Evolutionary conservation across 37 sponge, comb jelly and placozoan species (phyloP).

Genomic region (Beroe ovata): DNA sequence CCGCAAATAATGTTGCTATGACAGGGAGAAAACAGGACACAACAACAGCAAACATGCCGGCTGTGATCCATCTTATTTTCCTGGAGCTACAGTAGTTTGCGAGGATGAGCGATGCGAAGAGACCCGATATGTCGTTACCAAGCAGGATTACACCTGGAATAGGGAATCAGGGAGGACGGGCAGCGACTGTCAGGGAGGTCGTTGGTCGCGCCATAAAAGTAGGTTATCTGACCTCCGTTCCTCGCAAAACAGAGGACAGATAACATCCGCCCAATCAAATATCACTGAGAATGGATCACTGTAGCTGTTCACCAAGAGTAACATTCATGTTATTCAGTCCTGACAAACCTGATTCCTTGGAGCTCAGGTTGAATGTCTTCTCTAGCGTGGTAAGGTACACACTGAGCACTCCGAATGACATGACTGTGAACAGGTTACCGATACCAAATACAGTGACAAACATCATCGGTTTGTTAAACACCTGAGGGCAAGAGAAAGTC

Average conservation of each 20-base stretch:
- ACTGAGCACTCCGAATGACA: constrained; percentile 34
- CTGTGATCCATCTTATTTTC: constrained; percentile 19
- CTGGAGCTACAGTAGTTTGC: constrained; percentile 54
- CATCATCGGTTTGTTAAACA: neutral
- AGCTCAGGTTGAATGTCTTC: constrained; percentile 44
- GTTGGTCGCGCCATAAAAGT: too few relatives aligned
- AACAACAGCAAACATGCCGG: constrained; percentile 22
- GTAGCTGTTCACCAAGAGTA: neutral
- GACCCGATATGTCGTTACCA: constrained; percentile 55
- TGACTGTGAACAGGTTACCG: constrained; percentile 35
- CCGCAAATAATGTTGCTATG: constrained; percentile 42
- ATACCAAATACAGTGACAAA: constrained; percentile 26
- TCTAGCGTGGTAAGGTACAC: constrained; percentile 37
- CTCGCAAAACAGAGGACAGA: too few relatives aligned
- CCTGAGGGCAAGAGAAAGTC: too few relatives aligned
- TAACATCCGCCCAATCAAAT: neutral
- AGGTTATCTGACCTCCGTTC: too few relatives aligned
- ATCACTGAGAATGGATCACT: neutral
- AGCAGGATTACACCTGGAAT: constrained; percentile 29
- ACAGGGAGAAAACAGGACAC: constrained; percentile 20
- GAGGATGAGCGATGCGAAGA: constrained; percentile 30
- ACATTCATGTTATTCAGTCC: too few relatives aligned
- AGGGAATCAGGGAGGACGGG: too few relatives aligned
- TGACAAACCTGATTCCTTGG: constrained; percentile 23
- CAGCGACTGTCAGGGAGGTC: too few relatives aligned